These are phyloP conservation scores for Pseudopipra pipra DNA, from an alignment of 2,113 vertebrate genomes.

Conservation along the genomic window DNA sequence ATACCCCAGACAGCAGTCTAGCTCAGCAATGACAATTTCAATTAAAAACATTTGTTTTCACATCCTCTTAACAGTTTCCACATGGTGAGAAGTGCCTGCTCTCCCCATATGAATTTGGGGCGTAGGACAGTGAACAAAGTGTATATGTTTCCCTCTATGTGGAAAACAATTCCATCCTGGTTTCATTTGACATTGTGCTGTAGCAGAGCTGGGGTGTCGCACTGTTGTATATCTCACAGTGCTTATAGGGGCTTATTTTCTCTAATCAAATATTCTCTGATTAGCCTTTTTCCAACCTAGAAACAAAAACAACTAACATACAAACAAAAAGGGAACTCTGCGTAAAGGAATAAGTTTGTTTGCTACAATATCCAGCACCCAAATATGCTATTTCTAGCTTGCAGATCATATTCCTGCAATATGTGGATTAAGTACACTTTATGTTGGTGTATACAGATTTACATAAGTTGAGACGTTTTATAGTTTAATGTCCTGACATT, in stretches of 20 bases:
- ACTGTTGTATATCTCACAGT: not conserved
- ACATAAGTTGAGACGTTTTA: not conserved
- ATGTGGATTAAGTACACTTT: not conserved
- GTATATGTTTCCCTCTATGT: not conserved
- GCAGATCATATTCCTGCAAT: not conserved
- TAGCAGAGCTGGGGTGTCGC: not conserved
- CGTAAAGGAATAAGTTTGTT: not conserved
- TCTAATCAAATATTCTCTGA: not conserved
- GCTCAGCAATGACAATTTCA: slow-evolving; percentile 56
- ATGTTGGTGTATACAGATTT: not conserved
- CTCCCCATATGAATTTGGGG: not conserved
- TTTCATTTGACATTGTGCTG: not conserved
- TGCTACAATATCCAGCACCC: not conserved
- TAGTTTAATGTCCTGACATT: not conserved
- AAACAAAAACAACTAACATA: not conserved
- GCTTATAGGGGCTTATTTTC: not conserved
- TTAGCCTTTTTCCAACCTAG: not conserved
- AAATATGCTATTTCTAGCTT: not conserved
- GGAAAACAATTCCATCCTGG: not conserved
- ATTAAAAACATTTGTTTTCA: slow-evolving; percentile 68
- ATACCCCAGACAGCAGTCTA: slow-evolving; percentile 31
- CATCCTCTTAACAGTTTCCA: slow-evolving; percentile 34
- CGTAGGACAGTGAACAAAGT: not conserved
- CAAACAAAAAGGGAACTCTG: not conserved
- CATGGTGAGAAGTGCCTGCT: slow-evolving; percentile 29